Evolutionary conservation across 2,888 invertebrate species (phyloP).

Genomic region (Pogonocherus hispidulus): DNA sequence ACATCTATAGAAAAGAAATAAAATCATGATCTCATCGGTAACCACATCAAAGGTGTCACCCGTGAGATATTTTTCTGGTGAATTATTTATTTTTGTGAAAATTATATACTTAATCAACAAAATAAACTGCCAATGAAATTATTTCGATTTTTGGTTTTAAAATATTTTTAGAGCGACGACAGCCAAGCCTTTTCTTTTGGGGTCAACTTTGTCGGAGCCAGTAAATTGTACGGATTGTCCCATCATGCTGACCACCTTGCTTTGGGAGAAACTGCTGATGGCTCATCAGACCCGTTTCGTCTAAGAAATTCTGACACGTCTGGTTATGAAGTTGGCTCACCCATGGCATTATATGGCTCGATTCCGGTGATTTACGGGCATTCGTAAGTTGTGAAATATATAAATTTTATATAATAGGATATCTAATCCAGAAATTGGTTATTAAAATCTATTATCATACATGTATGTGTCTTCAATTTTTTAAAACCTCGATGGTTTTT

Average conservation of each 20-base stretch:
- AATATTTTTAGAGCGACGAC: slow-evolving; percentile 42
- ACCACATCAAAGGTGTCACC: too few relatives aligned
- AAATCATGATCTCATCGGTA: too few relatives aligned
- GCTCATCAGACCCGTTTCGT: slow-evolving; percentile 84
- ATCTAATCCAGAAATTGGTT: too few relatives aligned
- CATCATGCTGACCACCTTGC: slow-evolving; percentile 93
- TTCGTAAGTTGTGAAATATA: slow-evolving; percentile 73
- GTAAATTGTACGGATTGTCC: slow-evolving; percentile 74
- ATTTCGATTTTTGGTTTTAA: too few relatives aligned
- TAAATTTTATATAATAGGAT: too few relatives aligned
- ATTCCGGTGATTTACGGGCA: slow-evolving; percentile 94
- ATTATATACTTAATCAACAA: too few relatives aligned
- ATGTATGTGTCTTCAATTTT: neutral
- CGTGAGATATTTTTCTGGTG: too few relatives aligned
- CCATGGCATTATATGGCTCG: slow-evolving; percentile 76
- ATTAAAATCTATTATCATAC: too few relatives aligned
- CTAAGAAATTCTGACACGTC: slow-evolving; percentile 86
- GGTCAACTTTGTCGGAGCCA: slow-evolving; percentile 43
- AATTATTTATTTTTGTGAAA: too few relatives aligned
- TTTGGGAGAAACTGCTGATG: slow-evolving; percentile 80
- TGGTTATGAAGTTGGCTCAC: slow-evolving; percentile 90
- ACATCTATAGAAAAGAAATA: too few relatives aligned
- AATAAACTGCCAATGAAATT: neutral
- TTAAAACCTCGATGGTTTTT: too few relatives aligned
- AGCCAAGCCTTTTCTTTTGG: slow-evolving; percentile 52